Percentiles rank a stretch among this genome's conserved stretches.
Evolutionary conservation across 2,113 vertebrate species (phyloP).

Genomic region (Siphamia tubifer): DNA sequence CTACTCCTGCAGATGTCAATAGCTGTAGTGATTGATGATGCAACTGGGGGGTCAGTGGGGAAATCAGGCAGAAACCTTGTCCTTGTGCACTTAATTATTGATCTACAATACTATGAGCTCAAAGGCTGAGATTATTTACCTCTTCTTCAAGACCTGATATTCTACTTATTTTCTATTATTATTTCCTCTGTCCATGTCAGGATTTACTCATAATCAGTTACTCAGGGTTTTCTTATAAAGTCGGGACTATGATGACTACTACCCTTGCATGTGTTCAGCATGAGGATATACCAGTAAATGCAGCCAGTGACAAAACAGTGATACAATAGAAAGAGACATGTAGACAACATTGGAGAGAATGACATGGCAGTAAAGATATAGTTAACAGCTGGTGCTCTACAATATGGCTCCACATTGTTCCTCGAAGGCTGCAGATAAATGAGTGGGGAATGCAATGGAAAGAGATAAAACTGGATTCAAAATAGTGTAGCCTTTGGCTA

Average conservation of each 20-base stretch:
- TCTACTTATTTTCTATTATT: neutral
- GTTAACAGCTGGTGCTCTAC: neutral
- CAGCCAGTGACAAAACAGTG: too few relatives aligned
- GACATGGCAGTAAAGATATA: neutral
- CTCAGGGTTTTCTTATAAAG: too few relatives aligned
- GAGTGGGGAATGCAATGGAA: neutral
- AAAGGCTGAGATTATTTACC: neutral
- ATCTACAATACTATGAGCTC: neutral
- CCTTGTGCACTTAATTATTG: constrained; percentile 35
- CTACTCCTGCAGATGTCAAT: constrained; percentile 6
- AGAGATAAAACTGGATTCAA: neutral
- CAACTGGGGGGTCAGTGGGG: neutral
- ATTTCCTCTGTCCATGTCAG: too few relatives aligned
- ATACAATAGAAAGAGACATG: too few relatives aligned
- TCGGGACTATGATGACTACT: too few relatives aligned
- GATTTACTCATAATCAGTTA: too few relatives aligned
- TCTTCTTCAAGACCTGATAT: neutral
- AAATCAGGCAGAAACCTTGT: constrained; percentile 24
- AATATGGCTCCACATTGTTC: neutral
- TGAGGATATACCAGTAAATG: too few relatives aligned
- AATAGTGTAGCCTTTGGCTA: neutral
- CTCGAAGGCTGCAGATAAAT: neutral
- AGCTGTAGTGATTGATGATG: constrained; percentile 9
- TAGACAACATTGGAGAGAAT: neutral
- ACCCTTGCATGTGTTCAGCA: too few relatives aligned